phyloP scores from a whole-genome alignment of 2,797 vertebrate species.

The Novumbra hubbsi region DNA sequence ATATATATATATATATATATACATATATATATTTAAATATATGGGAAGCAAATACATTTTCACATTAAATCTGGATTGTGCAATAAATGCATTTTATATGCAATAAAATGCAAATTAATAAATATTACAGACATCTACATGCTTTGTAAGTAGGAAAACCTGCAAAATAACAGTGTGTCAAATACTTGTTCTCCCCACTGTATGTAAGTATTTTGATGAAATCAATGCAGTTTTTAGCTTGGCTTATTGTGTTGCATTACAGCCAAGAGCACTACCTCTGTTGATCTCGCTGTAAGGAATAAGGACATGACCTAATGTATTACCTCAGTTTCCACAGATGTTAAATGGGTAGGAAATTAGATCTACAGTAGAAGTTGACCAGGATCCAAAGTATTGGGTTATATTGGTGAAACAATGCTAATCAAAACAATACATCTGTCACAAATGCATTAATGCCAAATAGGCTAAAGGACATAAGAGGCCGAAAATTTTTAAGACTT shows the following conservation, averaged over 20 bases:
- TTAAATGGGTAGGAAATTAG: not conserved
- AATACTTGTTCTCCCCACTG: too few relatives aligned
- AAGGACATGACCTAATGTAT: not conserved
- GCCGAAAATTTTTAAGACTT: conserved; percentile 53
- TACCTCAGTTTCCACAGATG: not conserved
- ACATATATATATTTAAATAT: too few relatives aligned
- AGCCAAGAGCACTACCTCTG: not conserved
- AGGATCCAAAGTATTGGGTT: not conserved
- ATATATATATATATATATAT: too few relatives aligned
- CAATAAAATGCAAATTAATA: too few relatives aligned
- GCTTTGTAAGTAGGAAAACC: too few relatives aligned
- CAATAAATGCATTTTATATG: too few relatives aligned
- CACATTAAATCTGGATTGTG: too few relatives aligned
- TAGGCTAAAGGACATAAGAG: conserved; percentile 61
- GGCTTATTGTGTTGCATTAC: not conserved
- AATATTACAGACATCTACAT: too few relatives aligned
- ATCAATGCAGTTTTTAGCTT: not conserved
- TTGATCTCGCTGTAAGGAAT: not conserved
- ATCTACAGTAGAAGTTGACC: not conserved
- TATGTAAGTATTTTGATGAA: not conserved
- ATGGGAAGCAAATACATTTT: too few relatives aligned
- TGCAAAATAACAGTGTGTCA: too few relatives aligned
- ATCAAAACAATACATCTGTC: conserved; percentile 60
- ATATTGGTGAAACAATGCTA: conserved; percentile 59
- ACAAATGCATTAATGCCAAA: conserved; percentile 60